These are phyloP conservation scores for Drosophila virilis DNA, from an alignment of 1,140 invertebrate genomes.

Conservation along the genomic window DNA sequence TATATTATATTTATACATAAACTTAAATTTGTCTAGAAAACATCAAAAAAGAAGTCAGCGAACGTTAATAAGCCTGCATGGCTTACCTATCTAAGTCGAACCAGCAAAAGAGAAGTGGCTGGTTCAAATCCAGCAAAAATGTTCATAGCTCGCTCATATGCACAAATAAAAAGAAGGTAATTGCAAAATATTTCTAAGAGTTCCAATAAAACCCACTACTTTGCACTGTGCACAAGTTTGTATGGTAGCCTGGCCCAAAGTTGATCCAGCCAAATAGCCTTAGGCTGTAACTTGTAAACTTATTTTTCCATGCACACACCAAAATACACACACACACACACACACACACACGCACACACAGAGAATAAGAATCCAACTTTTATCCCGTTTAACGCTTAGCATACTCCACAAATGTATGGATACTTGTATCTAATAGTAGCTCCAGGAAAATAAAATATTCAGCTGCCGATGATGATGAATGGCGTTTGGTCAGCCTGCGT, in stretches of 20 bases:
- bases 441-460: conserved; percentile 64
- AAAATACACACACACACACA: conserved; percentile 40
- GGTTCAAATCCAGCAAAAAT: too few species aligned
- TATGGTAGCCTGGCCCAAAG: conserved; percentile 46
- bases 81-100: too few species aligned
- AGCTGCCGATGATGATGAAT: conserved; percentile 75
- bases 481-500: conserved; percentile 42
- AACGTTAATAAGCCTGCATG: too few species aligned
- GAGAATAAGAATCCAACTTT: conserved; percentile 52
- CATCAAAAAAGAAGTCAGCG: too few species aligned
- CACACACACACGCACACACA: conserved; percentile 21
- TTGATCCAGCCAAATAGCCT: conserved; percentile 73
- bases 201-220: too few species aligned
- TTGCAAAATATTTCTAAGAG: too few species aligned
- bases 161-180: too few species aligned
- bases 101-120: too few species aligned
- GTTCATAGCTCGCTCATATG: too few species aligned
- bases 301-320: conserved; percentile 45
- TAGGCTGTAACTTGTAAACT: conserved; percentile 77
- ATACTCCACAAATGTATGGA: conserved; percentile 23
- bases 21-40: too few species aligned
- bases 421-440: conserved; percentile 35
- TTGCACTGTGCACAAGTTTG: conserved; percentile 42
- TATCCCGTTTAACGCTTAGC: conserved; percentile 59
- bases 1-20: too few species aligned